Percentiles rank a stretch among this genome's conserved stretches.
Evolutionary conservation across 2,888 invertebrate genomes (phyloP).

Genomic region (Nymphalis c-album): DNA sequence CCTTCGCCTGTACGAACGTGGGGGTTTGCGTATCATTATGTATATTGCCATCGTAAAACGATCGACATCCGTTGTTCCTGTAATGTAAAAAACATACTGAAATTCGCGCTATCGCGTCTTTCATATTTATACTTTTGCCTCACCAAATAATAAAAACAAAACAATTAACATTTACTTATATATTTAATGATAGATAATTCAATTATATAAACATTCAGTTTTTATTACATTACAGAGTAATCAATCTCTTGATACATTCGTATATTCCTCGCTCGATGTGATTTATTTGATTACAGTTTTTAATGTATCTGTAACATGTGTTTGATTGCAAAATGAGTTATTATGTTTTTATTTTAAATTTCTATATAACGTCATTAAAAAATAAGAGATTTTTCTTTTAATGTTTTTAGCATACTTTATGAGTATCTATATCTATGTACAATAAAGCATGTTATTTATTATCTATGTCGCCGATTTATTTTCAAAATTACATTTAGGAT

Average conservation of each 20-base stretch:
- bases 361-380: too few relatives aligned
- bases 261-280: slow-evolving; percentile 11
- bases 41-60: slow-evolving; percentile 29
- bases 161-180: too few relatives aligned
- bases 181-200: background rate
- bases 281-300: slow-evolving; percentile 23
- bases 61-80: slow-evolving; percentile 18
- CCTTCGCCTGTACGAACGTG: slow-evolving; percentile 12
- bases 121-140: too few relatives aligned
- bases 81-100: background rate
- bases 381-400: too few relatives aligned
- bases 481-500: too few relatives aligned
- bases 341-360: slow-evolving; percentile 5
- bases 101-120: background rate
- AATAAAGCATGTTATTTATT: too few relatives aligned
- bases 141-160: too few relatives aligned
- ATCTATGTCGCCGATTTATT: too few relatives aligned
- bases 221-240: slow-evolving; percentile 3
- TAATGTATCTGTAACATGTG: slow-evolving; percentile 14
- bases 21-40: slow-evolving; percentile 19
- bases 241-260: slow-evolving; percentile 23
- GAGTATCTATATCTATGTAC: too few relatives aligned
- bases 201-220: background rate
- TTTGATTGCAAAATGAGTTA: slow-evolving; percentile 9
- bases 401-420: too few relatives aligned